These are phyloP conservation scores for Zaprionus nigranus DNA, from an alignment of 1,140 invertebrate genomes.

Conservation along the genomic window DNA sequence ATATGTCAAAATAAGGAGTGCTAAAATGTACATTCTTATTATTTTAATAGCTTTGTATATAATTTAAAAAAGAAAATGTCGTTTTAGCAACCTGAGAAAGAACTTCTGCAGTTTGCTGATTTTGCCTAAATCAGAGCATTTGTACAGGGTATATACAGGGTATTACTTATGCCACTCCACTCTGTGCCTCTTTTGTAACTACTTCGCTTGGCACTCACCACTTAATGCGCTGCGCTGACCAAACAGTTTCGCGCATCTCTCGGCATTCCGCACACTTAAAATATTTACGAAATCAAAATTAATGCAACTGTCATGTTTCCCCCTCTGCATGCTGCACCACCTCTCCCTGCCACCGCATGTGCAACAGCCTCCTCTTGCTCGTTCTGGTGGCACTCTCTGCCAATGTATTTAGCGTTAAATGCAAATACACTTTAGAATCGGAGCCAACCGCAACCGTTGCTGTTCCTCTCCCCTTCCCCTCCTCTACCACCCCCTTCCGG, in stretches of 20 bases:
- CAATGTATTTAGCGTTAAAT: slow-evolving; percentile 76
- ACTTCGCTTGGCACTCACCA: slow-evolving; percentile 4
- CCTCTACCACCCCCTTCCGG: neutral
- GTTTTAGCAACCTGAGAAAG: too few species aligned
- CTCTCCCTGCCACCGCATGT: neutral
- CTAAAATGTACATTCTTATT: too few species aligned
- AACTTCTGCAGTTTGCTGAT: too few species aligned
- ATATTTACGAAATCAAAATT: slow-evolving; percentile 81
- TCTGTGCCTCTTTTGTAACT: too few species aligned
- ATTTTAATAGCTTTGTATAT: too few species aligned
- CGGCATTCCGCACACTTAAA: slow-evolving; percentile 73
- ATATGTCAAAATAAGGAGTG: too few species aligned
- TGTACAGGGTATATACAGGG: neutral
- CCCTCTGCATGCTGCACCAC: neutral
- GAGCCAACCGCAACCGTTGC: slow-evolving; percentile 53
- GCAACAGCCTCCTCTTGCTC: neutral
- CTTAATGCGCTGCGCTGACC: slow-evolving; percentile 25
- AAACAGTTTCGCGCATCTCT: slow-evolving; percentile 66
- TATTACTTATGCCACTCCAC: neutral
- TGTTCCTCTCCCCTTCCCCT: neutral
- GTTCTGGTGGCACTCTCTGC: neutral
- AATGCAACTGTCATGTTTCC: slow-evolving; percentile 81
- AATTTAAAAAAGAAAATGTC: too few species aligned
- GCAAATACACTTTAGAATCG: slow-evolving; percentile 82
- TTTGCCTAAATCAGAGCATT: neutral